These are phyloP conservation scores for Diabrotica undecimpunctata DNA, from an alignment of 1,140 invertebrate species.

Conservation along the genomic window DNA sequence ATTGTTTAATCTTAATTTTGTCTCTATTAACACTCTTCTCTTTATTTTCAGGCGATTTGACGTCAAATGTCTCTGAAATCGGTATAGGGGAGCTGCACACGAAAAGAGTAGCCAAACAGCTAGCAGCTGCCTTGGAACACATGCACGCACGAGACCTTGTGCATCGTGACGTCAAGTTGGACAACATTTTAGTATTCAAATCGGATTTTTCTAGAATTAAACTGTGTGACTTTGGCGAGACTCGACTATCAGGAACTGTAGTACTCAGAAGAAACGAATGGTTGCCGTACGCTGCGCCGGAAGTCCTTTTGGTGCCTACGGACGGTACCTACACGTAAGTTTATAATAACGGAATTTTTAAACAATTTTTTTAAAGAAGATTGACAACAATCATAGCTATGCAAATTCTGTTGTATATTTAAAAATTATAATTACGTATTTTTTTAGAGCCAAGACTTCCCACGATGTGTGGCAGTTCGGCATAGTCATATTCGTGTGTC, in stretches of 20 bases:
- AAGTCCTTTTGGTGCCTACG: slow-evolving; percentile 79
- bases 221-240: slow-evolving; percentile 93
- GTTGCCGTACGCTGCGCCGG: slow-evolving; percentile 89
- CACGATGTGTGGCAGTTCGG: slow-evolving; percentile 96
- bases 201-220: slow-evolving; percentile 89
- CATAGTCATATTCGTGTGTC: slow-evolving; percentile 89
- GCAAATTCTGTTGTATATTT: too few relatives aligned
- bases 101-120: slow-evolving; percentile 77
- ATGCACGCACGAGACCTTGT: slow-evolving; percentile 92
- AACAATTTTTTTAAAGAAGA: too few relatives aligned
- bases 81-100: slow-evolving; percentile 83
- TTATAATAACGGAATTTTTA: background rate
- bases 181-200: slow-evolving; percentile 73
- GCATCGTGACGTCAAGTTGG: slow-evolving; percentile 84
- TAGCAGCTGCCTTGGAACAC: slow-evolving; percentile 89
- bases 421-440: slow-evolving; percentile 9
- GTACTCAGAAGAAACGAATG: slow-evolving; percentile 80
- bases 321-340: slow-evolving; percentile 81
- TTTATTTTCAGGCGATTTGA: slow-evolving; percentile 68
- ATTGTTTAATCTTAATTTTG: too few relatives aligned
- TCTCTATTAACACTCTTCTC: too few relatives aligned
- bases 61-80: slow-evolving; percentile 79
- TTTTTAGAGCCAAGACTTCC: slow-evolving; percentile 72
- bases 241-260: slow-evolving; percentile 63
- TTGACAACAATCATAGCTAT: too few relatives aligned